Evolutionary conservation across 2,113 vertebrate species (phyloP).

Genomic region (Atrichornis clamosus): DNA sequence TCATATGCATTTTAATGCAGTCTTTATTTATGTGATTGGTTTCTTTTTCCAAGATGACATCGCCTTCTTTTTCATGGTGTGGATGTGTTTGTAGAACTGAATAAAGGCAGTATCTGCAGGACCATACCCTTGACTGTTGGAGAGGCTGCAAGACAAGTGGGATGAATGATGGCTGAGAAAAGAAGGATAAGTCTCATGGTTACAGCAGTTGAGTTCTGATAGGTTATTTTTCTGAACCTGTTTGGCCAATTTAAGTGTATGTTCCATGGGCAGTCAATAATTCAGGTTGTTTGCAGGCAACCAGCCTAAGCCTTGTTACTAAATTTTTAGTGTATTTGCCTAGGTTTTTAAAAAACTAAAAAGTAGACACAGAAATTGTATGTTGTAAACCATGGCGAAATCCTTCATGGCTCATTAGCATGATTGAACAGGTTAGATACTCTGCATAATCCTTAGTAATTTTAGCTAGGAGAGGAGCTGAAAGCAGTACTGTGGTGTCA

Average conservation of each 20-base stretch:
- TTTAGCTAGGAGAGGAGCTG: neutral
- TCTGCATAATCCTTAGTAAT: neutral
- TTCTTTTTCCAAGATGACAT: neutral
- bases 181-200: neutral
- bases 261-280: neutral
- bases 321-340: neutral
- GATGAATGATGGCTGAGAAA: neutral
- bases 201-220: neutral
- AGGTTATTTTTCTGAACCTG: neutral
- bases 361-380: neutral
- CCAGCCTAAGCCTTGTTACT: neutral
- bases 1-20: neutral
- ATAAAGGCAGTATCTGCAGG: neutral
- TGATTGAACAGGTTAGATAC: neutral
- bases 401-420: neutral
- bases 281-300: neutral
- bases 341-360: neutral
- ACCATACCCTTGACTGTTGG: neutral
- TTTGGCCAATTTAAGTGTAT: neutral
- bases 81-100: neutral
- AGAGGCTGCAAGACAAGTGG: neutral
- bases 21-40: neutral
- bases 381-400: neutral
- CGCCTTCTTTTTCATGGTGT: neutral
- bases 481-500: neutral